Evolutionary conservation across 2,888 invertebrate genomes (phyloP), one percentile per base, ranked within the genome.

Genomic region (Oxytorus armatus): DNA sequence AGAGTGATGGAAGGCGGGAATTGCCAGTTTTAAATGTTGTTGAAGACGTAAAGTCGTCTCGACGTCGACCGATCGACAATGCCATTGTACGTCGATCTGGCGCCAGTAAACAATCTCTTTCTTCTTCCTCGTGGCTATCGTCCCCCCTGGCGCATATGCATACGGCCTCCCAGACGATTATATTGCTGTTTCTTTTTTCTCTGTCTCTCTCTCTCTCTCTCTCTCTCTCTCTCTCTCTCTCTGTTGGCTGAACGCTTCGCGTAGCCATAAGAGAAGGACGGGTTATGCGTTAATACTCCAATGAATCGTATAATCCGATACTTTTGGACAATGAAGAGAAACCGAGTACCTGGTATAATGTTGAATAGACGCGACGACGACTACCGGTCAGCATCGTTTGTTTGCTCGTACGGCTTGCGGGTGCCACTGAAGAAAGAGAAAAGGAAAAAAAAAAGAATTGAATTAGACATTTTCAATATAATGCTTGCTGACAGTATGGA

Each of bases 101-200:
- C 79, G 79, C 79, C 79, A 65, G 23, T 4, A 42, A 65, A 44
- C 8, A n/a, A n/a, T 10, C 25, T 61, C 44, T 29, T n/a, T 16
- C 44, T 7, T 61, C 53, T 61, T 63, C n/a, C n/a, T n/a, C n/a
- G n/a, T n/a, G n/a, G n/a, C n/a, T n/a, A n/a, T n/a, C n/a, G n/a
- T n/a, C n/a, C n/a, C n/a, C n/a, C n/a, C n/a, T n/a, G n/a, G n/a
- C n/a, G n/a, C n/a, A n/a, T n/a, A n/a, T n/a, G n/a, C n/a, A n/a
- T n/a, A n/a, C n/a, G n/a, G n/a, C n/a, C n/a, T n/a, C 53, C 36
- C 53, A 69, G 69, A 69, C 74, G 69, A 63, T 74, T 33, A n/a
- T n/a, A n/a, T n/a, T n/a, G n/a, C n/a, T n/a, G n/a, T n/a, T n/a
- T n/a, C n/a, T n/a, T n/a, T n/a, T n/a, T n/a, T n/a, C n/a, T n/a